A percentile compares a stretch with the other conserved stretches of the same genome.
These are phyloP conservation scores for Osmerus eperlanus DNA, from an alignment of 2,113 vertebrate species.

Conservation along the genomic window DNA sequence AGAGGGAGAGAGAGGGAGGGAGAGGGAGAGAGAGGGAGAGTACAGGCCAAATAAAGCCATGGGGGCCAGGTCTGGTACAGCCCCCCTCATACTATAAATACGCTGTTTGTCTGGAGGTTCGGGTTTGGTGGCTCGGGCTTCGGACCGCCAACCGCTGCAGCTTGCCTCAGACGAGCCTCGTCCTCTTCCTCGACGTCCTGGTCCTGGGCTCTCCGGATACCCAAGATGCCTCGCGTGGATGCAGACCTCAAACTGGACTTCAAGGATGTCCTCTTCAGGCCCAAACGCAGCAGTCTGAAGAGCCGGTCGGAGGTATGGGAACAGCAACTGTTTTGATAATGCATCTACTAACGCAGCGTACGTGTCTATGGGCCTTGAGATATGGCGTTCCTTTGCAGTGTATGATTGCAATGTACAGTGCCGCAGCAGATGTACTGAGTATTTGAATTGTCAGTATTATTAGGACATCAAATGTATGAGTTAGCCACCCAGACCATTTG, in stretches of 20 bases:
- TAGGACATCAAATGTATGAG: no score
- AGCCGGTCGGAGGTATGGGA: constrained; percentile 89
- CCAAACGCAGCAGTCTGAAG: constrained; percentile 95
- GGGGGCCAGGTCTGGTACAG: constrained; percentile 60
- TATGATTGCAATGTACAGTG: no score
- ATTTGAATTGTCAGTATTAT: no score
- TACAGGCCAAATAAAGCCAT: constrained; percentile 84
- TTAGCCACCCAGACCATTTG: no score
- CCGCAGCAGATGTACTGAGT: no score
- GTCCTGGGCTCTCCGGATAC: constrained; percentile 14
- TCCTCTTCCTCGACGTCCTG: constrained; percentile 40
- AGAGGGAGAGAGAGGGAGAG: constrained; percentile 29
- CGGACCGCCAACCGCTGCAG: constrained; percentile 39
- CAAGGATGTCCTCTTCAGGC: constrained; percentile 94
- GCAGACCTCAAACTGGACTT: constrained; percentile 97
- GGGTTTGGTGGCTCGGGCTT: constrained; percentile 76
- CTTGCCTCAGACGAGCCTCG: constrained; percentile 57
- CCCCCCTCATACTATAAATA: constrained; percentile 78
- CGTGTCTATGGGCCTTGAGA: not conserved
- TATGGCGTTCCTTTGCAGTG: no score
- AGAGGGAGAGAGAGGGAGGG: constrained; percentile 26
- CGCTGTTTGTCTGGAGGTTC: constrained; percentile 60
- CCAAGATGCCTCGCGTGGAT: constrained; percentile 89
- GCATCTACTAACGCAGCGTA: no score
- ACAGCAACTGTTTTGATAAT: no score